phyloP scores from a whole-genome alignment of 1,140 invertebrate genomes.

The Drosophila nasuta region DNA sequence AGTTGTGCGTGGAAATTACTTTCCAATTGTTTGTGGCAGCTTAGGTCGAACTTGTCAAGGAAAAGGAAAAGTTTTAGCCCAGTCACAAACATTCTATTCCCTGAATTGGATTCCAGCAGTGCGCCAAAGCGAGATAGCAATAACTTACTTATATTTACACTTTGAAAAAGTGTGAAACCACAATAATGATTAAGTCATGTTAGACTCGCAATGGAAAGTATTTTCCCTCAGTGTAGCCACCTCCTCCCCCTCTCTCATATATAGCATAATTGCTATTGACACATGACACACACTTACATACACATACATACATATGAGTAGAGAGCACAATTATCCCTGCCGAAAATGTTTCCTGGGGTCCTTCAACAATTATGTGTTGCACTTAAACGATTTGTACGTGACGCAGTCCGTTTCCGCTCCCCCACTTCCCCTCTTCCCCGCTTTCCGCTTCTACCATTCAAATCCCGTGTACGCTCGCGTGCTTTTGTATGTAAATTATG shows the following conservation, averaged over 20 bases:
- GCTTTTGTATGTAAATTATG: constrained; percentile 77
- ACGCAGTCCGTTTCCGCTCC: constrained; percentile 4
- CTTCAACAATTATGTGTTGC: constrained; percentile 77
- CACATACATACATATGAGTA: neutral
- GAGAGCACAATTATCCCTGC: constrained; percentile 37
- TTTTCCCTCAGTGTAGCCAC: constrained; percentile 29
- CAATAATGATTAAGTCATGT: neutral
- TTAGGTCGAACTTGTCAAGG: constrained; percentile 48
- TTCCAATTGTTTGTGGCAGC: constrained; percentile 55
- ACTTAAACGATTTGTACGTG: constrained; percentile 83
- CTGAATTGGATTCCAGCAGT: constrained; percentile 2
- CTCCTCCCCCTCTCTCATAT: neutral
- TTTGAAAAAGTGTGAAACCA: neutral
- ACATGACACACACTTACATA: constrained; percentile 33
- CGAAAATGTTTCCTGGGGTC: constrained; percentile 42
- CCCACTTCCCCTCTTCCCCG: neutral
- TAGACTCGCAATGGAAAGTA: neutral
- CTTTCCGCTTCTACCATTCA: constrained; percentile 1
- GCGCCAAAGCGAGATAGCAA: no score
- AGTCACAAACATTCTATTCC: constrained; percentile 34
- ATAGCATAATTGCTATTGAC: constrained; percentile 72
- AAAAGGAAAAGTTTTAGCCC: constrained; percentile 43
- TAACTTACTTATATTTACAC: neutral
- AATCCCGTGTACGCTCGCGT: constrained; percentile 59
- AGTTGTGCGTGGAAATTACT: constrained; percentile 47